Percentiles rank a stretch among this genome's conserved stretches.
Conservation (phyloP, 2,113 vertebrate species). For the Tachysurus fulvidraco region DNA sequence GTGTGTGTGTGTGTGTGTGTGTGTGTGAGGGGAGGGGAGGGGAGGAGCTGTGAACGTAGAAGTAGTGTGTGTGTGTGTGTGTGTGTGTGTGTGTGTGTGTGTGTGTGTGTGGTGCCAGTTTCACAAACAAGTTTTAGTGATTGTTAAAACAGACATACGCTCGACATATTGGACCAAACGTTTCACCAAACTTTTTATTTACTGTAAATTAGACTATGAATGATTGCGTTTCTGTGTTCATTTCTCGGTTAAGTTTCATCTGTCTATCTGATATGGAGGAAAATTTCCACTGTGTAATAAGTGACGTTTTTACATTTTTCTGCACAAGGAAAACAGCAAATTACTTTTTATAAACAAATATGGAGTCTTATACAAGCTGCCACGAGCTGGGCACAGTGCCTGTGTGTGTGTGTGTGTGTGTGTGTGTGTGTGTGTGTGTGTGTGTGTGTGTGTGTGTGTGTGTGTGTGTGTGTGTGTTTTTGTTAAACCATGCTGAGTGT, state of each 20-base stretch:
- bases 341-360: neutral
- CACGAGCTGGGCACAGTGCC: neutral
- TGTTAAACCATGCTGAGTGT: conserved; percentile 1
- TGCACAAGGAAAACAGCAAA: neutral
- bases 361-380: neutral
- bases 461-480: neutral
- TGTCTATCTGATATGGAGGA: neutral
- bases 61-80: no score
- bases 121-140: neutral
- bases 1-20: no score
- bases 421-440: neutral
- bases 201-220: neutral
- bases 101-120: no score
- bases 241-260: neutral
- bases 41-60: no score
- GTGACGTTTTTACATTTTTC: neutral
- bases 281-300: conserved; percentile 6
- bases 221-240: conserved; percentile 4
- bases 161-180: no score
- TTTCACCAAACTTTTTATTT: neutral
- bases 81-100: no score
- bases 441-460: no score
- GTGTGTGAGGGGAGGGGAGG: no score
- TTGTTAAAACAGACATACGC: no score
- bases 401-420: neutral